phyloP scores from a whole-genome alignment of 2,797 vertebrate genomes.

The Acrocephalus scirpaceus region DNA sequence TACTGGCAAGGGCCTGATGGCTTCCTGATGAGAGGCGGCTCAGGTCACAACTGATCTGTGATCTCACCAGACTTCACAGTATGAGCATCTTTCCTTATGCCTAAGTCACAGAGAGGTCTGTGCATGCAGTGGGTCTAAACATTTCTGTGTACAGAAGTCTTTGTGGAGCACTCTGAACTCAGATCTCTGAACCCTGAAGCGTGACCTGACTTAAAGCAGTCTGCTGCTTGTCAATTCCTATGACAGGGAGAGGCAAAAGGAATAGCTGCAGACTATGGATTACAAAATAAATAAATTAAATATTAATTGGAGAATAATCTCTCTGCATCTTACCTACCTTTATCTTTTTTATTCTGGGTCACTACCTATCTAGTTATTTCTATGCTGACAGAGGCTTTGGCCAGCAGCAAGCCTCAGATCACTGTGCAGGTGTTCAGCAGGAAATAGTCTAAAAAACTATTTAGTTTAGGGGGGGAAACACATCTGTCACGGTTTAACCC shows the following conservation, averaged over 20 bases:
- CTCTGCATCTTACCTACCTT: not conserved
- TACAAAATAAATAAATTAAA: not conserved
- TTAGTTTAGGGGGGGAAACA: accelerated
- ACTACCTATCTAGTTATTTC: not conserved
- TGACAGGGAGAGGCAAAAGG: not conserved
- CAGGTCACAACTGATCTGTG: not conserved
- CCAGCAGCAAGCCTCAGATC: not conserved
- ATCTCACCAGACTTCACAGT: not conserved
- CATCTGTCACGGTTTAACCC: not conserved
- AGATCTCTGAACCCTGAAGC: not conserved
- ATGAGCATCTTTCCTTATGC: not conserved
- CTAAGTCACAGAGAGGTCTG: not conserved
- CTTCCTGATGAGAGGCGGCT: not conserved
- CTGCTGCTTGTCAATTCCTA: not conserved
- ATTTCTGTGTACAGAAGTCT: not conserved
- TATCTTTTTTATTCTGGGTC: not conserved
- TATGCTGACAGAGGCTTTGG: not conserved
- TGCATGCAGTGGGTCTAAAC: not conserved
- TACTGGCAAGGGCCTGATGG: not conserved
- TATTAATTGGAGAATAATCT: not conserved
- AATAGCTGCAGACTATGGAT: not conserved
- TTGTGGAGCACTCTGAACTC: not conserved
- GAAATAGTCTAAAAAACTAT: not conserved
- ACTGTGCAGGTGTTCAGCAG: not conserved
- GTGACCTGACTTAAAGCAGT: not conserved